Percentiles rank a stretch among this genome's conserved stretches.
Evolutionary conservation across 2,797 vertebrate species (phyloP).

Genomic region (Cyclura pinguis): DNA sequence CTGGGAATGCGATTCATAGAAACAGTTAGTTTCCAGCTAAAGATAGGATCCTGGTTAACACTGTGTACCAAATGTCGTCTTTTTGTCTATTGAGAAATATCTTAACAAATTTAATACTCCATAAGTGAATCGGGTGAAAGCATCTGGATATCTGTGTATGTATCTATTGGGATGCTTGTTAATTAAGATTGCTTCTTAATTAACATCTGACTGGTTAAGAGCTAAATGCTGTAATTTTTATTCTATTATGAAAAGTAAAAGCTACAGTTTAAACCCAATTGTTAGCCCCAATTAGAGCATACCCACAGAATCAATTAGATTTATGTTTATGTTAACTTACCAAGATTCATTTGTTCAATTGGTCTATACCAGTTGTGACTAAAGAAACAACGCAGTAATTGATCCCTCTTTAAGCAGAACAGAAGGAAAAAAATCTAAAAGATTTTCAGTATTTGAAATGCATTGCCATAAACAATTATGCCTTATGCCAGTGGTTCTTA

Average conservation of each 20-base stretch:
- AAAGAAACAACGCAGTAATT: not conserved
- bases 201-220: not conserved
- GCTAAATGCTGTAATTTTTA: not conserved
- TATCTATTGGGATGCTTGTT: not conserved
- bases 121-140: not conserved
- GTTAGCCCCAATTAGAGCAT: too few relatives aligned
- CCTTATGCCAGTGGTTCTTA: too few relatives aligned
- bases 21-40: not conserved
- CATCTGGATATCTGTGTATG: not conserved
- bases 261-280: not conserved
- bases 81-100: not conserved
- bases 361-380: too few relatives aligned
- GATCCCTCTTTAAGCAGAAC: too few relatives aligned
- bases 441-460: not conserved
- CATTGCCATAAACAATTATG: fast-evolving
- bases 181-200: not conserved
- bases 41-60: not conserved
- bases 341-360: too few relatives aligned
- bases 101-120: not conserved
- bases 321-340: too few relatives aligned
- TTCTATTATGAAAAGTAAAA: not conserved
- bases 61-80: not conserved
- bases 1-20: not conserved
- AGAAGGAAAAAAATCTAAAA: not conserved
- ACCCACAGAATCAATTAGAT: too few relatives aligned